Evolutionary conservation across 2,888 invertebrate species (phyloP).

Genomic region (Synergus umbraculus): DNA sequence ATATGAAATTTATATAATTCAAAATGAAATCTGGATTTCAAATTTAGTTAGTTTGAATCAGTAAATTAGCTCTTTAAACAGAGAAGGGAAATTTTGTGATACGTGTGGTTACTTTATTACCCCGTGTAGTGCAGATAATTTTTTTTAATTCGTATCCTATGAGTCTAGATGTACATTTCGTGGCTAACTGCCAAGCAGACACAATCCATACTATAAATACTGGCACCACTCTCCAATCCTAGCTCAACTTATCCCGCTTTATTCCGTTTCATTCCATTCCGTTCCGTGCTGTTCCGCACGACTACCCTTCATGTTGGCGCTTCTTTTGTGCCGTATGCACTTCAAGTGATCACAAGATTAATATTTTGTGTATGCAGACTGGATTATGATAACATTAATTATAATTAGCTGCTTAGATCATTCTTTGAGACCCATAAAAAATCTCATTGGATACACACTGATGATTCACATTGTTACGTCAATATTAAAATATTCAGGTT

Average conservation of each 20-base stretch:
- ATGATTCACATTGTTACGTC: no score
- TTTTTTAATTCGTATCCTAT: constrained; percentile 57
- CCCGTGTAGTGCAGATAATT: neutral
- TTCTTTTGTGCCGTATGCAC: neutral
- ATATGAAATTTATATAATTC: neutral
- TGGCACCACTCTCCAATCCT: constrained; percentile 60
- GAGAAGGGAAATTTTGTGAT: neutral
- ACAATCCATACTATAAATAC: constrained; percentile 76
- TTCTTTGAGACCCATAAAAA: neutral
- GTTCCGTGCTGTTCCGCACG: constrained; percentile 56
- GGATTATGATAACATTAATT: neutral
- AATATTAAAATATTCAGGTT: no score
- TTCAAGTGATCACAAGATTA: neutral
- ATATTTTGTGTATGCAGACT: neutral
- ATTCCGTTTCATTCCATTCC: constrained; percentile 53
- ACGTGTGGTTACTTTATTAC: constrained; percentile 8
- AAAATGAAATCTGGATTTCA: neutral
- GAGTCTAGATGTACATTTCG: constrained; percentile 55
- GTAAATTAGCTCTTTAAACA: neutral
- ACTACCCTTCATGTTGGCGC: constrained; percentile 46
- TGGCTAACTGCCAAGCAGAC: constrained; percentile 73
- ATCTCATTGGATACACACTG: no score
- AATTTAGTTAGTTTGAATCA: no score
- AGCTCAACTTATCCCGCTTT: constrained; percentile 54
- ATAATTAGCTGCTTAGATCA: neutral